phyloP scores from a whole-genome alignment of 2,888 invertebrate genomes.

The Drosophila rubida region DNA sequence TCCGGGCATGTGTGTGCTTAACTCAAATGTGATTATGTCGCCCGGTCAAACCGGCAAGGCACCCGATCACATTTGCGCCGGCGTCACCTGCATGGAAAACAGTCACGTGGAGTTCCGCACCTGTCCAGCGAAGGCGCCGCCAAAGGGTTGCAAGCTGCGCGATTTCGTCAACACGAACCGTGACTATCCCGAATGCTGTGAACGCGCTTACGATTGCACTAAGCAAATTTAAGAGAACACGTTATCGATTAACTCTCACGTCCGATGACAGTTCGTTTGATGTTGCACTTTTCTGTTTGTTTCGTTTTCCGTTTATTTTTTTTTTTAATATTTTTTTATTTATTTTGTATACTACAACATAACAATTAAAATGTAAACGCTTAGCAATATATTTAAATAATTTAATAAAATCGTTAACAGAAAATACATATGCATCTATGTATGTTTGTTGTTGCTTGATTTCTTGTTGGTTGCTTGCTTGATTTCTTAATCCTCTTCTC shows the following conservation, averaged over 20 bases:
- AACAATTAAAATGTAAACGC: slow-evolving; percentile 78
- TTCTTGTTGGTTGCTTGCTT: slow-evolving; percentile 9
- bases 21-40: slow-evolving; percentile 65
- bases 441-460: slow-evolving; percentile 50
- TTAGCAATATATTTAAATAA: slow-evolving; percentile 78
- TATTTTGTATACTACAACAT: slow-evolving; percentile 79
- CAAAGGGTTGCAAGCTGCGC: slow-evolving; percentile 79
- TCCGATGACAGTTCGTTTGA: no score
- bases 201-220: slow-evolving; percentile 76
- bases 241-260: slow-evolving; percentile 1
- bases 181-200: slow-evolving; percentile 74
- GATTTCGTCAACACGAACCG: slow-evolving; percentile 80
- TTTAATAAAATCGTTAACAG: slow-evolving; percentile 80
- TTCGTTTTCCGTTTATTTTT: slow-evolving; percentile 6
- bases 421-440: slow-evolving; percentile 62
- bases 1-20: slow-evolving; percentile 80
- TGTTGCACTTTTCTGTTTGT: neutral
- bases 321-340: slow-evolving; percentile 52
- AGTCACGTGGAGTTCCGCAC: slow-evolving; percentile 70
- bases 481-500: slow-evolving; percentile 2
- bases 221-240: slow-evolving; percentile 55
- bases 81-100: slow-evolving; percentile 67
- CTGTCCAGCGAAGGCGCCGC: slow-evolving; percentile 75
- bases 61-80: slow-evolving; percentile 77
- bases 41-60: slow-evolving; percentile 77